Evolutionary conservation across 1,140 invertebrate species (phyloP).

Genomic region (Paramacrobiotus metropolitanus): DNA sequence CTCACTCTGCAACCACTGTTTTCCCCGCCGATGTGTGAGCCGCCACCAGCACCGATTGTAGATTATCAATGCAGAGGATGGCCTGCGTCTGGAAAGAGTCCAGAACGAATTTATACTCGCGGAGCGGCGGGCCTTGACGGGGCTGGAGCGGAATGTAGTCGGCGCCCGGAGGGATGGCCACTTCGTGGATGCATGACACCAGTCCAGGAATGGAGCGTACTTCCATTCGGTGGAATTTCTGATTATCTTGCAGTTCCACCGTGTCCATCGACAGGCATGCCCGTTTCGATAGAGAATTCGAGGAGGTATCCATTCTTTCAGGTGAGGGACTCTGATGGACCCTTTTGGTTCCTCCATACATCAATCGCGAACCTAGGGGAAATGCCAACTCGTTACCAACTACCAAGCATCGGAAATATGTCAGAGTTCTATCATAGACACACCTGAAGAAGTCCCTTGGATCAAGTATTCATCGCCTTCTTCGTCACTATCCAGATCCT

Average conservation of each 20-base stretch:
- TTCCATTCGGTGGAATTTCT: not conserved
- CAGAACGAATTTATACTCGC: conserved; percentile 76
- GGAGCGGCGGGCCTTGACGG: conserved; percentile 41
- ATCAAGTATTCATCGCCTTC: too few species aligned
- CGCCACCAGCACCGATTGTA: conserved; percentile 85
- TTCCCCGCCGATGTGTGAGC: conserved; percentile 99
- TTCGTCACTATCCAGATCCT: too few species aligned
- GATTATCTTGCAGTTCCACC: not conserved
- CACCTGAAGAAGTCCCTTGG: too few species aligned
- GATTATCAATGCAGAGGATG: conserved; percentile 87
- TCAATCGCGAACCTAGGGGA: too few species aligned
- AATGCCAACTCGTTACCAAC: too few species aligned
- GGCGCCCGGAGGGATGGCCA: conserved; percentile 60
- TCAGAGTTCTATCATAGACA: too few species aligned
- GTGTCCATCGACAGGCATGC: too few species aligned
- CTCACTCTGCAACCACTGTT: conserved; percentile 93
- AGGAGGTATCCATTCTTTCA: too few species aligned
- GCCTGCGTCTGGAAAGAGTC: conserved; percentile 98
- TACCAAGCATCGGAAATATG: too few species aligned
- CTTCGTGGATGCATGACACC: conserved; percentile 14
- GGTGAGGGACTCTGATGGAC: too few species aligned
- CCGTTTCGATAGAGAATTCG: too few species aligned
- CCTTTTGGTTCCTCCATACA: too few species aligned
- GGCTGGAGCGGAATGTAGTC: conserved; percentile 43
- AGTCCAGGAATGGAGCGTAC: not conserved